These are phyloP conservation scores for Oreochromis mossambicus DNA, from an alignment of 2,797 vertebrate species.

Conservation along the genomic window DNA sequence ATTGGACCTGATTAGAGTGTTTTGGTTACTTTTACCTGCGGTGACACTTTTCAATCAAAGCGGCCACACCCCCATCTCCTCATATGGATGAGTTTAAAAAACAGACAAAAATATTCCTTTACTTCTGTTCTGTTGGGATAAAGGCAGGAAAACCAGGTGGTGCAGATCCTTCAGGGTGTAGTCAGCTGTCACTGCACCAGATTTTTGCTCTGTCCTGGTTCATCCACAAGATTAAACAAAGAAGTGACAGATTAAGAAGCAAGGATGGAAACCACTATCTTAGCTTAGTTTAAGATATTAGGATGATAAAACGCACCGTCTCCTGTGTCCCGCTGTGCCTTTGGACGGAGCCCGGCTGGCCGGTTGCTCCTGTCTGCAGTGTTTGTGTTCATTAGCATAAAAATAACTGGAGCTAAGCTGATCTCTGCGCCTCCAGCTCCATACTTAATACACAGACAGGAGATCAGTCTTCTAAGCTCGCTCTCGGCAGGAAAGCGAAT, in stretches of 20 bases:
- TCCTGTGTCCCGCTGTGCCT: background rate
- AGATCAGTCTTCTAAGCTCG: background rate
- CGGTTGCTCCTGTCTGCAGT: background rate
- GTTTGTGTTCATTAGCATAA: background rate
- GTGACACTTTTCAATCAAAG: background rate
- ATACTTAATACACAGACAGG: background rate
- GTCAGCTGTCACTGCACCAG: background rate
- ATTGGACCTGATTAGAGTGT: accelerated
- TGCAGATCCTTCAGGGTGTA: background rate
- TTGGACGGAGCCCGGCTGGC: background rate
- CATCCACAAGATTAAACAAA: background rate
- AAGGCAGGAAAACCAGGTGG: background rate
- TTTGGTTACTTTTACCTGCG: background rate
- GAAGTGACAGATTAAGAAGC: background rate
- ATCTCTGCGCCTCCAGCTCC: background rate
- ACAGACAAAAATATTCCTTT: background rate
- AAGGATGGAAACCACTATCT: background rate
- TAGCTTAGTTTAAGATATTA: background rate
- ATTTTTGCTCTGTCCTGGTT: accelerated
- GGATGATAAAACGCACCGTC: background rate
- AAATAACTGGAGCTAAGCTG: background rate
- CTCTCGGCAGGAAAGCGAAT: background rate
- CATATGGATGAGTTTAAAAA: background rate
- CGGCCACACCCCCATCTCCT: background rate
- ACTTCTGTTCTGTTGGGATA: background rate